Evolutionary conservation across 2,113 vertebrate species (phyloP).

Genomic region (Acanthochromis polyacanthus): DNA sequence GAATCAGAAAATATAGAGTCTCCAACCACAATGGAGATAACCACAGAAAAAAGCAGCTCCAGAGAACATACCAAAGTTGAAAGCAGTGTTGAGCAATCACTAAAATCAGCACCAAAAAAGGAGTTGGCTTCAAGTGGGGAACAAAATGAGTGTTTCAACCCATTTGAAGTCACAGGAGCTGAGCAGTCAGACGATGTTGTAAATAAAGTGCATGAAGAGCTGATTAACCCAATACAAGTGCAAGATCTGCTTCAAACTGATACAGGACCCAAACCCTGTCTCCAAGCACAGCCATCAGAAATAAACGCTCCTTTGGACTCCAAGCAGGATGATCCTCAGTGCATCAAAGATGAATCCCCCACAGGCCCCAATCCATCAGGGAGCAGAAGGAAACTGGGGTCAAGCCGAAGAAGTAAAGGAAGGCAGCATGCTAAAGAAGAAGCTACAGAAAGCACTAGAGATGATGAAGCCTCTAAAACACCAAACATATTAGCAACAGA

Average conservation of each 20-base stretch:
- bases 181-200: background rate
- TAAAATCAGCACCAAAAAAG: background rate
- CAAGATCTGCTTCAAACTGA: constrained; percentile 23
- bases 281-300: constrained; percentile 33
- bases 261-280: background rate
- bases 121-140: background rate
- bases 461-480: constrained; percentile 4
- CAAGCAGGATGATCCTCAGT: constrained; percentile 12
- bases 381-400: constrained; percentile 68
- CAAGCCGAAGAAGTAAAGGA: constrained; percentile 60
- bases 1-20: background rate
- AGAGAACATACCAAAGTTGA: background rate
- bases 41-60: background rate
- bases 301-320: constrained; percentile 11
- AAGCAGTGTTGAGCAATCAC: constrained; percentile 1
- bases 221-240: background rate
- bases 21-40: background rate
- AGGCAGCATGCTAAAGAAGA: constrained; percentile 10
- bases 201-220: constrained; percentile 5
- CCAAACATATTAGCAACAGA: background rate
- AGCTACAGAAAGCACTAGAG: background rate
- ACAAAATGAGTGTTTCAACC: background rate
- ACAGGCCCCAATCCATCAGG: background rate
- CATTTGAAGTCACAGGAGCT: constrained; percentile 2
- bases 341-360: constrained; percentile 6